These are phyloP conservation scores for Percopsis omiscomaycus DNA, from an alignment of 2,797 vertebrate genomes.

Conservation along the genomic window DNA sequence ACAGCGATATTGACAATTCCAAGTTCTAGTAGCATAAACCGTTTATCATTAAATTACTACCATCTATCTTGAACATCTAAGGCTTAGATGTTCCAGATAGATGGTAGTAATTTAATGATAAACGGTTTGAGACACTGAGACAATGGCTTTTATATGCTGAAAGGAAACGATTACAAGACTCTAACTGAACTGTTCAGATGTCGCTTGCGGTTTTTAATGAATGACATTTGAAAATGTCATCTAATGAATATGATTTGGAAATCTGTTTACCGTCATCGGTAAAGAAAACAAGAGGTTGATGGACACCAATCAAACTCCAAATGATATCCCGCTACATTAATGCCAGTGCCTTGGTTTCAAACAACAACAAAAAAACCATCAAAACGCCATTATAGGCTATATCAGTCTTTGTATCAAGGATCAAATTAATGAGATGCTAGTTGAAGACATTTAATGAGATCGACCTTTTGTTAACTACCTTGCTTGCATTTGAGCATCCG, in stretches of 20 bases:
- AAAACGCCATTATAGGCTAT: conserved; percentile 45
- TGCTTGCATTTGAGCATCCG: conserved; percentile 50
- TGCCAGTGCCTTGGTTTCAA: conserved; percentile 24
- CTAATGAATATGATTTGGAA: not conserved
- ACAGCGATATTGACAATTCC: too few species aligned
- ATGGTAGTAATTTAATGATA: too few species aligned
- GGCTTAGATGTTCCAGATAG: too few species aligned
- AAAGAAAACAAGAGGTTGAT: conserved; percentile 7
- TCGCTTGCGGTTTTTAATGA: not conserved
- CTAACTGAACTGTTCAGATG: too few species aligned
- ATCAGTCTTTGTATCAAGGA: conserved; percentile 49
- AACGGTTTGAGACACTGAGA: too few species aligned
- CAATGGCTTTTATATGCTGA: too few species aligned
- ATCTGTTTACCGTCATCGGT: not conserved
- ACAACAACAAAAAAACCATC: conserved; percentile 15
- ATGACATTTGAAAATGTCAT: not conserved
- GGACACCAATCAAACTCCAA: conserved; percentile 12
- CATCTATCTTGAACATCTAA: too few species aligned
- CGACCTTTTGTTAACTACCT: conserved; percentile 65
- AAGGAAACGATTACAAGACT: too few species aligned
- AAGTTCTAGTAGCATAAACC: too few species aligned
- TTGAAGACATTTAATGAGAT: conserved; percentile 74
- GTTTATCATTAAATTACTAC: too few species aligned
- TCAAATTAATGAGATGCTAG: conserved; percentile 69
- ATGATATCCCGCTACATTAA: conserved; percentile 24